Evolutionary conservation across 2,113 vertebrate genomes (phyloP), one percentile per base, ranked within the genome.

Genomic region (Dicrurus megarhynchus): DNA sequence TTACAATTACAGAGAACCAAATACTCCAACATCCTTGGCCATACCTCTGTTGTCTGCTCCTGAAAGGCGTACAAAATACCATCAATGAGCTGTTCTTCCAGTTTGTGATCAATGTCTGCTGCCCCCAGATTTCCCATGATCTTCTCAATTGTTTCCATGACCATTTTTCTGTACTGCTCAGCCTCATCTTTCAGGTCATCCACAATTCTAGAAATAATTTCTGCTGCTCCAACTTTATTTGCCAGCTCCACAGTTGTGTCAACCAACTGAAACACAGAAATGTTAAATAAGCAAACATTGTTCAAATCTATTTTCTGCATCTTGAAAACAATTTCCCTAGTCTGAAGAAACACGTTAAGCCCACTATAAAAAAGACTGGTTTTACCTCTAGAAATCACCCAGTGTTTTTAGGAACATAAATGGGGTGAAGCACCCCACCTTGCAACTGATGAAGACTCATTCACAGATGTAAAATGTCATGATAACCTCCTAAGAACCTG

Each of bases 101-200:
- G 98, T 89, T 99, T 99, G 94, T 99, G 99, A 97, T 99, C 99
- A 10, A 99, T 99, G 97, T 99, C 99, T 14, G 99, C 99, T 10
- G 99, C 99, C 2, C 99, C 99, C 67, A 99, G 97, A 94, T 99
- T 99, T 49, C 99, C 99, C 99, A 99, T 99, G 83, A 99, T 99
- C 96, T 99, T 99, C 94, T 99, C 99, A 70, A 99, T 99, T 27
- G 99, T 99, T 90, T 99, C 99, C 99, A 99, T 99, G 78, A 99
- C 99, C 99, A 99, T 99, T 97, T 99, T 99, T 69, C 99, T 98
- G 98, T 99, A 99, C 94, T 99, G 99, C 69, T 99, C 99, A 13
- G 99, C 99, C 95, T 99, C 99, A 80, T 99, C 99, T 94, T 99
- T 99, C 97, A 99, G 97, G 97, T 99, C 99, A 59, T 99, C 99